Conservation (phyloP, 2,113 vertebrate species). For the Canis aureus region DNA sequence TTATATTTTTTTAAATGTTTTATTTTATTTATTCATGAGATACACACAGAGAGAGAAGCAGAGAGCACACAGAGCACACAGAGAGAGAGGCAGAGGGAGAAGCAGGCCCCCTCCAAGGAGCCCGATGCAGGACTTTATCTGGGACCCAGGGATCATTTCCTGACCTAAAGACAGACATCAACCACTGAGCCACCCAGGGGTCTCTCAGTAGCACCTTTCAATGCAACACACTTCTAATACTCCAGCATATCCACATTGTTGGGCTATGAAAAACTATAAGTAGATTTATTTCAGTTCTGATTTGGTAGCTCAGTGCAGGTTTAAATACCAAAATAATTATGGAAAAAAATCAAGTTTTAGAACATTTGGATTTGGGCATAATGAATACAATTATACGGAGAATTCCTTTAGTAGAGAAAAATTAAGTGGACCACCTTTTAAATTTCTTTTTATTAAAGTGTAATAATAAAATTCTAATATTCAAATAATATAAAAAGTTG, state of each 20-base stretch:
- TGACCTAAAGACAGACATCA: no score
- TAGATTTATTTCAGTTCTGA: background rate
- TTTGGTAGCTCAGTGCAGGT: background rate
- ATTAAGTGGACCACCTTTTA: background rate
- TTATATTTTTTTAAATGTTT: no score
- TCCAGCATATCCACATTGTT: background rate
- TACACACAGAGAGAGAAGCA: no score
- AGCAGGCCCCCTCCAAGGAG: no score
- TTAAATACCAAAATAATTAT: background rate
- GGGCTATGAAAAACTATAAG: background rate
- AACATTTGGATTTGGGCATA: background rate
- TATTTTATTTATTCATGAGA: no score
- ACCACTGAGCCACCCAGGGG: no score
- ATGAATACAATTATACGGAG: background rate
- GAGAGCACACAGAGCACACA: no score
- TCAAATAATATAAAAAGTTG: background rate
- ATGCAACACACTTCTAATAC: background rate
- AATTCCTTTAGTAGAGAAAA: background rate
- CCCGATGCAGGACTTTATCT: no score
- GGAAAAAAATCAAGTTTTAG: background rate
- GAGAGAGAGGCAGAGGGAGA: no score
- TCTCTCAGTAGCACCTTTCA: background rate
- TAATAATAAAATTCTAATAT: background rate
- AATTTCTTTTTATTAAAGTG: background rate
- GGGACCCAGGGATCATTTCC: no score